A percentile compares a stretch with the other conserved stretches of the same genome.
phyloP scores from a whole-genome alignment of 2,113 vertebrate genomes.

The Microtus montanus region DNA sequence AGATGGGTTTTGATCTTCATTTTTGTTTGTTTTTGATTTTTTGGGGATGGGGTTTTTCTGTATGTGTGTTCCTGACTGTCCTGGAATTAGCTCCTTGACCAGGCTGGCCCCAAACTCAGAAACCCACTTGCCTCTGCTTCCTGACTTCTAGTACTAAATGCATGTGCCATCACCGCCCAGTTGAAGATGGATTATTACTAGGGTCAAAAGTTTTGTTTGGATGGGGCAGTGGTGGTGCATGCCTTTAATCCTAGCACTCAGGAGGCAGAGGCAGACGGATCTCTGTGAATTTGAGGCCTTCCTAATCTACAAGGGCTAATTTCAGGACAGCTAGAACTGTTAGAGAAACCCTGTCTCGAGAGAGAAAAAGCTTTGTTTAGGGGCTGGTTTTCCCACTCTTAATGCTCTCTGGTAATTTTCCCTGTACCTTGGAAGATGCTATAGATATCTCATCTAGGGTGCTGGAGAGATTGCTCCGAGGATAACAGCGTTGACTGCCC shows the following conservation, averaged over 20 bases:
- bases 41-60: background rate
- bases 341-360: no score
- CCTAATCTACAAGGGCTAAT: no score
- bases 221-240: no score
- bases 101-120: background rate
- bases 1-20: background rate
- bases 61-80: background rate
- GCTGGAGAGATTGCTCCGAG: background rate
- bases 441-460: background rate
- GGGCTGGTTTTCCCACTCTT: background rate
- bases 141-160: background rate
- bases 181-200: background rate
- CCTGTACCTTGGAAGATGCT: background rate
- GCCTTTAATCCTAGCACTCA: no score
- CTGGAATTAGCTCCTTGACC: background rate
- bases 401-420: background rate
- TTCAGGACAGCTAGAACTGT: no score
- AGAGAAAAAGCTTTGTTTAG: background rate
- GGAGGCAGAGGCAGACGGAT: no score
- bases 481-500: background rate
- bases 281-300: no score
- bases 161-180: no score
- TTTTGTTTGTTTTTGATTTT: background rate
- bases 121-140: background rate
- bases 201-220: background rate